Conservation (phyloP, 2,888 invertebrate genomes). For the Agrochola macilenta region DNA sequence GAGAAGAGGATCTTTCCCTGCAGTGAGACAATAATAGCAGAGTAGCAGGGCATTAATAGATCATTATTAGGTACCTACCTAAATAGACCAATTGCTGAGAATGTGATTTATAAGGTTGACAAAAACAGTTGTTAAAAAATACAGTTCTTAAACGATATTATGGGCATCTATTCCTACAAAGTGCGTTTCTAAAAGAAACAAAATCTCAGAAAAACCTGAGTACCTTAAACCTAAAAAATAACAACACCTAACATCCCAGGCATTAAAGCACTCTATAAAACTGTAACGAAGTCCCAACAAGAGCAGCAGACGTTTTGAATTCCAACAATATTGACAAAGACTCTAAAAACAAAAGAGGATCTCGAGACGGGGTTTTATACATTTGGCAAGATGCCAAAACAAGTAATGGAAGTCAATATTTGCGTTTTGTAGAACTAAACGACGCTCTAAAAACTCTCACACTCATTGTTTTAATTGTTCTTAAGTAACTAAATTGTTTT, state of each 20-base stretch:
- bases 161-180: not conserved
- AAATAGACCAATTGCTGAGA: not conserved
- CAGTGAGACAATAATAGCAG: not conserved
- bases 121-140: not conserved
- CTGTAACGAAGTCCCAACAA: slow-evolving; percentile 67
- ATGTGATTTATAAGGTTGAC: not conserved
- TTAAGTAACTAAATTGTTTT: slow-evolving; percentile 36
- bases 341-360: slow-evolving; percentile 70
- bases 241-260: slow-evolving; percentile 9
- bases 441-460: slow-evolving; percentile 53
- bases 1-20: not conserved
- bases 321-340: slow-evolving; percentile 73
- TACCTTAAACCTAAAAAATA: not conserved
- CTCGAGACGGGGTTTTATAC: slow-evolving; percentile 73
- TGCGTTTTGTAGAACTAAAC: slow-evolving; percentile 62
- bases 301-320: slow-evolving; percentile 65
- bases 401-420: slow-evolving; percentile 67
- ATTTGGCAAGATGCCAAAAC: slow-evolving; percentile 72
- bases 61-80: too few species aligned
- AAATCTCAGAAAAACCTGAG: not conserved
- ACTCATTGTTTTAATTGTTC: slow-evolving; percentile 52
- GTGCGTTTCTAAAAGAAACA: not conserved
- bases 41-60: too few species aligned
- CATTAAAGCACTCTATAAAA: slow-evolving; percentile 58
- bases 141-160: not conserved